phyloP scores from a whole-genome alignment of 2,797 vertebrate species.

The Simalia tracyae region DNA sequence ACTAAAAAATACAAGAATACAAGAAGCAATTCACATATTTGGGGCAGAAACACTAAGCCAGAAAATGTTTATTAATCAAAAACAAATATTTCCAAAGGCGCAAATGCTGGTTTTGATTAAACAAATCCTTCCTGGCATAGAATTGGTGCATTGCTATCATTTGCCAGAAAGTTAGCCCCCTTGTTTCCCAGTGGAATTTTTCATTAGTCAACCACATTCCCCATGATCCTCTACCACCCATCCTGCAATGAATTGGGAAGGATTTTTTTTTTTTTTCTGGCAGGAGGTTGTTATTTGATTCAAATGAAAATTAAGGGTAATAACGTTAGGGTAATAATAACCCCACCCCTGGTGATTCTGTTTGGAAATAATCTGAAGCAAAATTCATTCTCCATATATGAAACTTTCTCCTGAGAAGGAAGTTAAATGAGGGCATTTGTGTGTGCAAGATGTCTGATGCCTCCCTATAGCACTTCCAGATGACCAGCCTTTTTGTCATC shows the following conservation, averaged over 20 bases:
- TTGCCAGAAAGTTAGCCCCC: not conserved
- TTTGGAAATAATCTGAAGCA: not conserved
- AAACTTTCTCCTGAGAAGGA: not conserved
- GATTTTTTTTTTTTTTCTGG: not conserved
- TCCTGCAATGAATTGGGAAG: not conserved
- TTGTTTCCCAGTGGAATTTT: slow-evolving; percentile 19
- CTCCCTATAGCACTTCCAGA: not conserved
- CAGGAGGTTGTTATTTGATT: not conserved
- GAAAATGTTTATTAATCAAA: slow-evolving; percentile 27
- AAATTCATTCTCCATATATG: not conserved
- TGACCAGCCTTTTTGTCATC: not conserved
- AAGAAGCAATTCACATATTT: not conserved
- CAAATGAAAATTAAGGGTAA: not conserved
- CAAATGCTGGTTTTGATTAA: slow-evolving; percentile 24
- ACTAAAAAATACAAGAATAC: not conserved
- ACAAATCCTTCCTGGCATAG: slow-evolving; percentile 12
- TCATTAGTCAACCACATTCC: slow-evolving; percentile 11
- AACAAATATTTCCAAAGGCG: slow-evolving; percentile 2
- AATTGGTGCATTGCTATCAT: not conserved
- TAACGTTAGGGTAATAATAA: not conserved
- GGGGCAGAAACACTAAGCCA: not conserved
- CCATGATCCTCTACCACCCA: slow-evolving; percentile 2
- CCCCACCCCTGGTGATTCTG: not conserved
- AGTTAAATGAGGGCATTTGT: not conserved
- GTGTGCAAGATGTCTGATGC: not conserved